Conservation (phyloP, 2,888 invertebrate species). For the Augiades crinisus region DNA sequence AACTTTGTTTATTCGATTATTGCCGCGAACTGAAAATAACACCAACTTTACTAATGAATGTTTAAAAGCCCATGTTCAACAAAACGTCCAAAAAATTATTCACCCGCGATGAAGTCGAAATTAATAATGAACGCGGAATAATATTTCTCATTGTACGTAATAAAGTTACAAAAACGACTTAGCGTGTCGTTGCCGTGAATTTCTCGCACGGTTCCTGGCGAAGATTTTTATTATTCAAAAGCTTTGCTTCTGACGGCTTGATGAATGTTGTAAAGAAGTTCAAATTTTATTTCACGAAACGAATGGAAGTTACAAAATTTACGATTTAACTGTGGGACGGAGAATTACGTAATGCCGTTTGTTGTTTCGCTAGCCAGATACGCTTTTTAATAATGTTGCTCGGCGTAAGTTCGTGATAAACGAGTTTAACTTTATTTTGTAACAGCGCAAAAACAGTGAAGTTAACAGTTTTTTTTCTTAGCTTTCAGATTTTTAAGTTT, state of each 20-base stretch:
- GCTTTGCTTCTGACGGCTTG: constrained; percentile 68
- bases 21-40: not conserved
- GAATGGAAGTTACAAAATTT: constrained; percentile 57
- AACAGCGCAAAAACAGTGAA: no score
- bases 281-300: constrained; percentile 64
- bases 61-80: not conserved
- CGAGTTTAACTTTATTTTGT: not conserved
- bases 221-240: constrained; percentile 71
- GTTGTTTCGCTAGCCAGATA: constrained; percentile 39
- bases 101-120: constrained; percentile 10
- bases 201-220: constrained; percentile 37
- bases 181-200: constrained; percentile 30
- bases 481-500: no score
- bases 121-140: constrained; percentile 19
- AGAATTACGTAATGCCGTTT: constrained; percentile 44
- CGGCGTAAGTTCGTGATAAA: constrained; percentile 2
- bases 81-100: constrained; percentile 4
- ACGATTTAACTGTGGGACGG: constrained; percentile 45
- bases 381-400: constrained; percentile 17
- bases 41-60: not conserved
- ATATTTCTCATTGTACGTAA: constrained; percentile 22
- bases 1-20: no score
- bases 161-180: constrained; percentile 24
- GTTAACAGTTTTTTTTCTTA: no score
- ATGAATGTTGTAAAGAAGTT: constrained; percentile 73